These are phyloP conservation scores for Spialia ferax DNA, from an alignment of 2,888 invertebrate species.

Conservation along the genomic window DNA sequence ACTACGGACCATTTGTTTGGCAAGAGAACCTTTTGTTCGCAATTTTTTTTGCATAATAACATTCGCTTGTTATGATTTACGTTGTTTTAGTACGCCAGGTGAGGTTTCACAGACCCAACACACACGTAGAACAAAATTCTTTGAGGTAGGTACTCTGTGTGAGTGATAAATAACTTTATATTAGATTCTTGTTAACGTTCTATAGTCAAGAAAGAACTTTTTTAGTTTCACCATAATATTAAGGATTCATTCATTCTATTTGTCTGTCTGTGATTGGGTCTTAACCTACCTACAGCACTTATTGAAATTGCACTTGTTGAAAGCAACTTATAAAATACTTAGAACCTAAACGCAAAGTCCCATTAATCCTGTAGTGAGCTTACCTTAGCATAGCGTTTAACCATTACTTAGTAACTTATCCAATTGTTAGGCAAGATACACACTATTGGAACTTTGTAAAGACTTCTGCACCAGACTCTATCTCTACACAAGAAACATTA, in stretches of 20 bases:
- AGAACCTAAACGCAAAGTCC: background rate
- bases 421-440: background rate
- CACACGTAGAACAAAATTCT: background rate
- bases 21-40: background rate
- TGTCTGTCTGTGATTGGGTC: no score
- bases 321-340: background rate
- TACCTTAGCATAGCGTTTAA: background rate
- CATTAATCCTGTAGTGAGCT: background rate
- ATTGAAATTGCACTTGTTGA: background rate
- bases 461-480: no score
- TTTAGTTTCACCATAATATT: no score
- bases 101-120: background rate
- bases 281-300: no score
- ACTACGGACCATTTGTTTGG: constrained; percentile 6
- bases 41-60: background rate
- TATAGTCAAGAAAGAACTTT: no score
- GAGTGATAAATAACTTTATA: no score
- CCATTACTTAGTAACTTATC: constrained; percentile 4
- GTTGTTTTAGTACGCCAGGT: background rate
- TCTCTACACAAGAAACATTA: no score
- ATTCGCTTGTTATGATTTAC: constrained; percentile 3
- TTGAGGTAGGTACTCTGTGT: no score
- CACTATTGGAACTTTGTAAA: background rate
- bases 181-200: no score
- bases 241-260: no score